These are phyloP conservation scores for Drosophila chauvacae DNA, from an alignment of 1,140 invertebrate species.

Conservation along the genomic window DNA sequence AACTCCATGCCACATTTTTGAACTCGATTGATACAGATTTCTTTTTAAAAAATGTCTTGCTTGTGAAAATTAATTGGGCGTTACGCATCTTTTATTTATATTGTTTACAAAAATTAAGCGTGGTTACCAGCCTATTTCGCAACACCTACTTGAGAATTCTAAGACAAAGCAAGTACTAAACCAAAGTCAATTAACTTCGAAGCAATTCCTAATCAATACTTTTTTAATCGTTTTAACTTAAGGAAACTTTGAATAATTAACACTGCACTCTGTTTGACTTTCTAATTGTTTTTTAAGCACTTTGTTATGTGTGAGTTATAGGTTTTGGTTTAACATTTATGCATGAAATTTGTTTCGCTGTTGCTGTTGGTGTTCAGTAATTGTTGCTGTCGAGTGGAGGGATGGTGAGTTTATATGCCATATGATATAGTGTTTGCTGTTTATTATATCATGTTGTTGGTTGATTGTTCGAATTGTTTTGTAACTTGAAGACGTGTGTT, in stretches of 20 bases:
- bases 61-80: too few species aligned
- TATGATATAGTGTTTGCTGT: constrained; percentile 32
- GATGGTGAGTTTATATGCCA: constrained; percentile 28
- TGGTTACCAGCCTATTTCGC: too few species aligned
- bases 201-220: not conserved
- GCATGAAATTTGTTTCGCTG: constrained; percentile 15
- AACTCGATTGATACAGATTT: too few species aligned
- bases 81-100: too few species aligned
- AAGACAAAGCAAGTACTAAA: too few species aligned
- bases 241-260: not conserved
- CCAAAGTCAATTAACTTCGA: not conserved
- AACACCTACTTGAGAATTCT: too few species aligned
- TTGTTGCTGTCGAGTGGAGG: constrained; percentile 25
- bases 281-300: constrained; percentile 17
- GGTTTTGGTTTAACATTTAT: constrained; percentile 7
- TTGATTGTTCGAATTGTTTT: constrained; percentile 32
- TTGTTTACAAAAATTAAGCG: too few species aligned
- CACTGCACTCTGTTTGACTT: not conserved
- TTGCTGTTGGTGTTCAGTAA: constrained; percentile 6
- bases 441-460: constrained; percentile 22
- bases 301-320: constrained; percentile 10
- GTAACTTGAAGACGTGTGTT: constrained; percentile 67
- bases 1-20: too few species aligned
- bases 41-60: too few species aligned
- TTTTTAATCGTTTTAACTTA: not conserved